These are phyloP conservation scores for Spizella passerina DNA, from an alignment of 2,797 vertebrate species.

Conservation along the genomic window DNA sequence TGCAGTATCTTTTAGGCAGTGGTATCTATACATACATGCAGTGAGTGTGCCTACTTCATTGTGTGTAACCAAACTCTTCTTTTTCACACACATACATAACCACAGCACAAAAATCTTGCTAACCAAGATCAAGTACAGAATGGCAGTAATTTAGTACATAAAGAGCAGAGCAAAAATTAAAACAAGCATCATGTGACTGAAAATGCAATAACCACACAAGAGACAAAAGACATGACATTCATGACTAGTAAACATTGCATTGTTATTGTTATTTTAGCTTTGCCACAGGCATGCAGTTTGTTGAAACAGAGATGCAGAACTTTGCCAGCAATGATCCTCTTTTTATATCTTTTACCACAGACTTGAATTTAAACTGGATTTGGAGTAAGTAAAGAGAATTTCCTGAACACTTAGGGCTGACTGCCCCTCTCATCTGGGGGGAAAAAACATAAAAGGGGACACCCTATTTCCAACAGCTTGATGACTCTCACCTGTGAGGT, in stretches of 20 bases:
- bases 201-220: constrained; percentile 67
- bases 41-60: background rate
- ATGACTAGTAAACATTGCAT: constrained; percentile 62
- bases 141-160: constrained; percentile 69
- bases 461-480: background rate
- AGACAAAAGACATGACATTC: constrained; percentile 65
- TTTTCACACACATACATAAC: constrained; percentile 32
- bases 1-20: constrained; percentile 42
- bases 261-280: constrained; percentile 72
- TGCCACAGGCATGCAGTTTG: constrained; percentile 66
- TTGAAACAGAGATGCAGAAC: constrained; percentile 62
- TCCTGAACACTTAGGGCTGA: constrained; percentile 63
- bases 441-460: background rate
- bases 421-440: background rate
- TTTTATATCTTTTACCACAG: constrained; percentile 62
- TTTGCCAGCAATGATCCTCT: constrained; percentile 58
- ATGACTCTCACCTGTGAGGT: background rate
- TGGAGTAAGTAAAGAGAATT: constrained; percentile 68
- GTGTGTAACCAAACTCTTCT: background rate
- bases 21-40: background rate
- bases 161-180: constrained; percentile 62
- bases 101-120: constrained; percentile 38
- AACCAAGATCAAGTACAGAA: constrained; percentile 54
- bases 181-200: constrained; percentile 55
- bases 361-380: constrained; percentile 65